Evolutionary conservation across 2,797 vertebrate species (phyloP).

Genomic region (Coregonus sp.): DNA sequence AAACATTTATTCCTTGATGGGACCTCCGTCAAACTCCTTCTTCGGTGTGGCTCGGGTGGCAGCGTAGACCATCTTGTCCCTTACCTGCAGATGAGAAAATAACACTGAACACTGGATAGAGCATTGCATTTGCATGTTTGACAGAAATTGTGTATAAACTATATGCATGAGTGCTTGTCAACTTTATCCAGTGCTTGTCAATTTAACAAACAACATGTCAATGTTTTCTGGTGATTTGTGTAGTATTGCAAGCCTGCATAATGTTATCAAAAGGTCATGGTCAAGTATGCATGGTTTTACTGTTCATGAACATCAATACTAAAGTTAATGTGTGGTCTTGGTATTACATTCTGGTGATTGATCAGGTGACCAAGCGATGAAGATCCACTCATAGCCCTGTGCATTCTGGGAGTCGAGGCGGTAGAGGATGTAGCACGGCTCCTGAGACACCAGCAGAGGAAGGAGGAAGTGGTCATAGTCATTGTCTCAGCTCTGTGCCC

Average conservation of each 20-base stretch:
- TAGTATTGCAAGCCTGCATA: background rate
- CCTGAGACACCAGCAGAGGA: conserved; percentile 85
- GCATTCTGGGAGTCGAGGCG: conserved; percentile 94
- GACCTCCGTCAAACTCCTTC: conserved; percentile 96
- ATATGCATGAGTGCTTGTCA: background rate
- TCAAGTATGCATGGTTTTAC: background rate
- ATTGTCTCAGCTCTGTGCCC: conserved; percentile 86
- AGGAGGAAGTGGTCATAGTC: conserved; percentile 90
- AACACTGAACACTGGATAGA: background rate
- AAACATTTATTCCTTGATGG: conserved; percentile 95
- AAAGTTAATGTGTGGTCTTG: background rate
- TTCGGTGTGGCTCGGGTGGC: conserved; percentile 97
- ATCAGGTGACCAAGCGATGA: conserved; percentile 98
- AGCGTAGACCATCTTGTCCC: conserved; percentile 98
- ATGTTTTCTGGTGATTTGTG: too few relatives aligned
- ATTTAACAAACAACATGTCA: too few relatives aligned
- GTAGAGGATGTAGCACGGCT: conserved; percentile 95
- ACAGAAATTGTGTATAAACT: background rate
- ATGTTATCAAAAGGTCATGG: background rate
- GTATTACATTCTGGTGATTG: conserved; percentile 86
- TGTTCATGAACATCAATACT: background rate
- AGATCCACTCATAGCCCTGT: conserved; percentile 96
- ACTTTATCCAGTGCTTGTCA: background rate
- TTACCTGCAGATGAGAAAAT: conserved; percentile 76
- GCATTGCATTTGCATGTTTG: background rate